phyloP scores from a whole-genome alignment of 2,888 invertebrate species.

The Mycalesis mineus region DNA sequence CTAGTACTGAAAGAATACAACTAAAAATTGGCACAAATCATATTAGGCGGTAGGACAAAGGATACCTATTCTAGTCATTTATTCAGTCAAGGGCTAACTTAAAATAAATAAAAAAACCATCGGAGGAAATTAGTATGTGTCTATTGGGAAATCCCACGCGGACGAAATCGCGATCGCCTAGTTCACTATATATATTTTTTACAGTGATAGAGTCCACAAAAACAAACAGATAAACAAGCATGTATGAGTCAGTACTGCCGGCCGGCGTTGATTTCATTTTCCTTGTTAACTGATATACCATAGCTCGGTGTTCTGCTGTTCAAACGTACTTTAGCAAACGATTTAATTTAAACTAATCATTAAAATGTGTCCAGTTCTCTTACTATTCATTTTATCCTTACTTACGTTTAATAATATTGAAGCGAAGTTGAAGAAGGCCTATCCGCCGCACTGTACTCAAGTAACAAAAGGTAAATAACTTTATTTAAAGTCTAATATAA shows the following conservation, averaged over 20 bases:
- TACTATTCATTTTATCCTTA: slow-evolving; percentile 7
- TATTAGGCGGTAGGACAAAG: too few species aligned
- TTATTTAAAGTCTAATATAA: too few species aligned
- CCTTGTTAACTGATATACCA: neutral
- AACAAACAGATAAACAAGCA: neutral
- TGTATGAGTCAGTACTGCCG: neutral
- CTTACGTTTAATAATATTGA: slow-evolving; percentile 16
- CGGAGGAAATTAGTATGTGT: neutral
- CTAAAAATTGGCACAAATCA: too few species aligned
- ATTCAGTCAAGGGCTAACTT: too few species aligned
- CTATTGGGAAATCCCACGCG: neutral
- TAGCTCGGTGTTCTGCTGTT: neutral
- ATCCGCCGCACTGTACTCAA: slow-evolving; percentile 57
- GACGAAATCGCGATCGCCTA: too few species aligned
- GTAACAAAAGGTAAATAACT: slow-evolving; percentile 52
- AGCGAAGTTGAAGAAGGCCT: slow-evolving; percentile 33
- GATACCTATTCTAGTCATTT: too few species aligned
- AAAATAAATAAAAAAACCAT: too few species aligned
- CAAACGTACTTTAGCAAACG: too few species aligned
- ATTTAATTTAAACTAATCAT: neutral
- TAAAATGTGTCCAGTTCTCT: neutral
- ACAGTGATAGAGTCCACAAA: neutral
- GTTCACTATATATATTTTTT: too few species aligned
- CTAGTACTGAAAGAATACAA: too few species aligned
- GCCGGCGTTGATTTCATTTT: neutral